Evolutionary conservation across 2,113 vertebrate species (phyloP), one percentile per base, ranked within the genome.

Genomic region (Azemiops feae): DNA sequence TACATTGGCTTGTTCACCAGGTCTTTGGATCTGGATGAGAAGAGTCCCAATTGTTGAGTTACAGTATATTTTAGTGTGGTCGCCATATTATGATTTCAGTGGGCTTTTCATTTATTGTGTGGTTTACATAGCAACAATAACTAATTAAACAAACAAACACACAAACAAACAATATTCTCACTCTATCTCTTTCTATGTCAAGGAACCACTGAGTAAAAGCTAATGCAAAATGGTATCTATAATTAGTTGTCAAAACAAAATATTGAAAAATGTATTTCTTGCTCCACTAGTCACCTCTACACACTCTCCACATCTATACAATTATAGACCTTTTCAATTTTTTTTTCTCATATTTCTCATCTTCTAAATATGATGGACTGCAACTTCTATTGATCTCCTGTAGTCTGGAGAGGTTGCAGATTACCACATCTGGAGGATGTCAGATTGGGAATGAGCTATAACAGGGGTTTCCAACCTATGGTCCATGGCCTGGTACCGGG

Each of bases 181-280:
- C 3, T 87, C 34, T 34, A 30, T 89, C 69, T 87, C 8, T 45
- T 25, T 86, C 81, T 87, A 94, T 89, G 52, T 96, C 94, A 90
- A 81, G 86, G 85, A 90, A 87, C 94, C 64, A 85, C 91, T 60
- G 53, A 93, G 91, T 88, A 43, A 88, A 93, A 93, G 58, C 64
- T 94, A 89, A 95, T 89, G 43, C 74, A 57, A 94, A 93, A 88
- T 92, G 93, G 90, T 93, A 94, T 55, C 91, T 91, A 91, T 93
- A 93, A 90, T 91, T 87, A 5, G 88, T 47, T 90, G 74, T 93
- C 74, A 89, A 27, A 85, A 89, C n/a, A 53, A 90, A 64, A 57
- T 74, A 64, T 30, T 93, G 45, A 81, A 52, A 93, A 58, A 64
- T 27, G 25, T 27, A 23, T 74, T 54, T 69, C 55, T 86, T 57